Evolutionary conservation across 1,140 invertebrate genomes (phyloP), one percentile per base, ranked within the genome.

Genomic region (Pachypeltis micranthus): DNA sequence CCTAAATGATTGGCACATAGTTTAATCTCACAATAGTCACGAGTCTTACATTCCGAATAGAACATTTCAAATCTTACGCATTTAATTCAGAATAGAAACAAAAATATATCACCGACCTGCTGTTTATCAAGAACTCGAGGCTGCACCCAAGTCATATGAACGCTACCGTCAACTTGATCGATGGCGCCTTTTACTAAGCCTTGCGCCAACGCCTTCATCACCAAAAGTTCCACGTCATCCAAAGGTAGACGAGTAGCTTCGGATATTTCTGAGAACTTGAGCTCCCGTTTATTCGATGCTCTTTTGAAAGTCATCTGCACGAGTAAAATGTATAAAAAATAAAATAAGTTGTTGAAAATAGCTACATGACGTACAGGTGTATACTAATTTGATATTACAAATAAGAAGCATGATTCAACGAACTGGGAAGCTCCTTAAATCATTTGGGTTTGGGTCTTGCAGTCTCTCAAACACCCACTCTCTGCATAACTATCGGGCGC

Each of bases 191-290:
- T 85, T 1, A 99, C 90, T 0, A 99, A 80, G 51, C 90, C 91
- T 68, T 97, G 85, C n/a, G 93, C 91, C 26, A 99, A 74, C 0
- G 96, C 96, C 76, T 97, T 96, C 96, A 99, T 99, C 1, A 98
- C 91, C 12, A 98, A 78, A 63, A 96, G 77, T 74, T 99, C 96
- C 23, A 99, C 93, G 76, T 96, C 86, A 54, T 85, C 85, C 12
- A 86, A 74, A 0, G 87, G 85, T 65, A 97, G 75, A 69, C 85
- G 81, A 7, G 93, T 91, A 73, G 90, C 90, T 59, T 80, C 75
- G 0, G 94, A 85, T 63, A 99, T 97, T 74, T 98, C 94, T 10
- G 80, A 76, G 74, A 99, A 99, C 0, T 90, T 86, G 54, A 99
- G 77, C 70, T 91, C 85, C 55, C 88, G 78, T 65, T 79, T 79